Conservation (phyloP, 2,797 vertebrate species). For the Emys orbicularis region DNA sequence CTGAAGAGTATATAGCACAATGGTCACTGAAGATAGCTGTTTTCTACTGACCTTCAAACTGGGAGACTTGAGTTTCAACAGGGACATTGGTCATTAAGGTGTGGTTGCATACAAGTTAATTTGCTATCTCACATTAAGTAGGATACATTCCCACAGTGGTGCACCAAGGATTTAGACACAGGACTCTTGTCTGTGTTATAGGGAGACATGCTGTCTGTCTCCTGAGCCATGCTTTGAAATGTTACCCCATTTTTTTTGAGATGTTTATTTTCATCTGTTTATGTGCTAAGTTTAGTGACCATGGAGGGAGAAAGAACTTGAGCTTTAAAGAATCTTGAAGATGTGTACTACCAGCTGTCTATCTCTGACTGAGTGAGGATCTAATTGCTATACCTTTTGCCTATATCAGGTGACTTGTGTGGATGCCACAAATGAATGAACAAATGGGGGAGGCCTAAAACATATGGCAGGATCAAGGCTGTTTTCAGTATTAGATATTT, state of each 20-base stretch:
- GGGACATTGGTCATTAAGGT: neutral
- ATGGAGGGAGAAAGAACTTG: conserved; percentile 51
- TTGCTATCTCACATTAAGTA: neutral
- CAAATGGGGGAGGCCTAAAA: neutral
- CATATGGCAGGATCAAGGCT: neutral
- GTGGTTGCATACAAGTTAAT: neutral
- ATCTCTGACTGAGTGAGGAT: conserved; percentile 33
- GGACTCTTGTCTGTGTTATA: neutral
- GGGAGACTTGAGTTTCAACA: neutral
- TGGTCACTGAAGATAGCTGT: neutral
- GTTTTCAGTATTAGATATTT: conserved; percentile 32
- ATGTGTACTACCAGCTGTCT: conserved; percentile 65
- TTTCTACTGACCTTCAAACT: neutral
- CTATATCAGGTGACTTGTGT: conserved; percentile 31
- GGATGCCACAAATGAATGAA: neutral
- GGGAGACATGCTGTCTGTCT: conserved; percentile 67
- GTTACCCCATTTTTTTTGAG: conserved; percentile 54
- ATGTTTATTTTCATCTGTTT: conserved; percentile 70
- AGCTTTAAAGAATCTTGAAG: conserved; percentile 62
- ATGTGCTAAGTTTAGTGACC: conserved; percentile 38
- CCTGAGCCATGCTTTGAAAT: conserved; percentile 71
- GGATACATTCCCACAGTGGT: neutral
- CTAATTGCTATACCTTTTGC: conserved; percentile 3
- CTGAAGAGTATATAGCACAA: neutral
- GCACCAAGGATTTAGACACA: neutral